A percentile compares a stretch with the other conserved stretches of the same genome.
Evolutionary conservation across 2,113 vertebrate species (phyloP).

Genomic region (Tragelaphus imberbis): DNA sequence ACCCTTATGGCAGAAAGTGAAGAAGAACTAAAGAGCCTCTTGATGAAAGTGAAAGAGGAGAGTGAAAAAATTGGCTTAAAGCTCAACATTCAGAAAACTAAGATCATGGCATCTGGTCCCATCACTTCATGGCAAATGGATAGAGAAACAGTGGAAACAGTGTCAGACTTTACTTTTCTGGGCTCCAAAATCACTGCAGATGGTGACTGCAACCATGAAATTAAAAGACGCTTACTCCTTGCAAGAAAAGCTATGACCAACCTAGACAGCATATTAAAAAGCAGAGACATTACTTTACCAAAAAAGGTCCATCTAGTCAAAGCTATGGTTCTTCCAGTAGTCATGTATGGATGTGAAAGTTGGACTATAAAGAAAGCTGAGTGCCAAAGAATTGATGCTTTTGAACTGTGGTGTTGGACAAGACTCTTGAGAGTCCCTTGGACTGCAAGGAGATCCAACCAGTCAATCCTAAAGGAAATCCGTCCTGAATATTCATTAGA

Average conservation of each 20-base stretch:
- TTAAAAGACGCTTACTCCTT: background rate
- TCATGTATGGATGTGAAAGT: background rate
- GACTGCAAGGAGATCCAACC: background rate
- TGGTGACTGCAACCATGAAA: background rate
- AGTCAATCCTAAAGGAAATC: background rate
- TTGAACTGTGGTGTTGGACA: background rate
- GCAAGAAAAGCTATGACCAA: background rate
- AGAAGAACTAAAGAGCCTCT: background rate
- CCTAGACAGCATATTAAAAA: background rate
- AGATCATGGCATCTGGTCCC: background rate
- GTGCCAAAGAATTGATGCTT: background rate
- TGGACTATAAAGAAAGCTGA: background rate
- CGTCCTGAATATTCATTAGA: background rate
- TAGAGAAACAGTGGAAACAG: background rate
- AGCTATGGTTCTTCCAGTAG: background rate
- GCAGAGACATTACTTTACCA: background rate
- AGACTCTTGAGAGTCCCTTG: background rate
- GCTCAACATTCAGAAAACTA: background rate
- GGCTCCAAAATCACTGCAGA: background rate
- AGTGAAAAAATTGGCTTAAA: background rate
- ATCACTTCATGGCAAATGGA: background rate
- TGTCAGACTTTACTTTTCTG: background rate
- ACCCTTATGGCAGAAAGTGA: background rate
- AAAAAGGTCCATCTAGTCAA: background rate
- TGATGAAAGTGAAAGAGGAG: background rate